These are phyloP conservation scores for Panagrolaimus sp. DNA, from an alignment of 1,140 invertebrate species.

Conservation along the genomic window DNA sequence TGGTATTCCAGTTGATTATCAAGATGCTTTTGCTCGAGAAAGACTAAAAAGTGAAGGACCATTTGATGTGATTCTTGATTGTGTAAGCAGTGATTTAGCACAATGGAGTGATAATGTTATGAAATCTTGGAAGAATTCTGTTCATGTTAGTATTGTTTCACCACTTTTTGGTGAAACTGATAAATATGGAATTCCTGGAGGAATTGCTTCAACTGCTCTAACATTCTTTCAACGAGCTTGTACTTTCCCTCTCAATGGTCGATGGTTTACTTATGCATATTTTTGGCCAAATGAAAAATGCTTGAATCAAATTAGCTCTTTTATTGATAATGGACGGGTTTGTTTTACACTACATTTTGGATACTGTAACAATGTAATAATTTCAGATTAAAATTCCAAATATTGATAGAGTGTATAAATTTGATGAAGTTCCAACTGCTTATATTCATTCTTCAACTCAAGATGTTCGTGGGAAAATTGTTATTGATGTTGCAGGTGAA, in stretches of 20 bases:
- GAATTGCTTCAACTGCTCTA: constrained; percentile 53
- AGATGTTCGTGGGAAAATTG: constrained; percentile 73
- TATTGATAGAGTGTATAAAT: constrained; percentile 69
- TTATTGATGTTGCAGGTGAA: constrained; percentile 63
- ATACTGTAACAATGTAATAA: neutral
- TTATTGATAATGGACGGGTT: too few species aligned
- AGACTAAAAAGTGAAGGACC: constrained; percentile 66
- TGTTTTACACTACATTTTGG: neutral
- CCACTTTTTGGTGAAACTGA: constrained; percentile 78
- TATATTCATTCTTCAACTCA: constrained; percentile 68
- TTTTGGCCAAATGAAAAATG: too few species aligned
- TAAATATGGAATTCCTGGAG: constrained; percentile 68
- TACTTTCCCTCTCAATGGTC: too few species aligned
- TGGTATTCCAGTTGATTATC: constrained; percentile 74
- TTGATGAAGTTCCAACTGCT: constrained; percentile 69
- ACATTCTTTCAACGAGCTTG: constrained; percentile 43
- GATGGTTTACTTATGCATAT: too few species aligned
- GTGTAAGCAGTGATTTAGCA: constrained; percentile 69
- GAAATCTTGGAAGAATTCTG: constrained; percentile 68
- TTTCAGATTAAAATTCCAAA: constrained; percentile 64
- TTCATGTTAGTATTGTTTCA: constrained; percentile 76
- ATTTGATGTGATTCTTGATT: constrained; percentile 79
- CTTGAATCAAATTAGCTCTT: too few species aligned
- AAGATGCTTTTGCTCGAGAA: constrained; percentile 65
- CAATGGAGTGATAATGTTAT: constrained; percentile 60